Evolutionary conservation across 2,797 vertebrate genomes (phyloP).

Genomic region (Typhlichthys eigenmanni): DNA sequence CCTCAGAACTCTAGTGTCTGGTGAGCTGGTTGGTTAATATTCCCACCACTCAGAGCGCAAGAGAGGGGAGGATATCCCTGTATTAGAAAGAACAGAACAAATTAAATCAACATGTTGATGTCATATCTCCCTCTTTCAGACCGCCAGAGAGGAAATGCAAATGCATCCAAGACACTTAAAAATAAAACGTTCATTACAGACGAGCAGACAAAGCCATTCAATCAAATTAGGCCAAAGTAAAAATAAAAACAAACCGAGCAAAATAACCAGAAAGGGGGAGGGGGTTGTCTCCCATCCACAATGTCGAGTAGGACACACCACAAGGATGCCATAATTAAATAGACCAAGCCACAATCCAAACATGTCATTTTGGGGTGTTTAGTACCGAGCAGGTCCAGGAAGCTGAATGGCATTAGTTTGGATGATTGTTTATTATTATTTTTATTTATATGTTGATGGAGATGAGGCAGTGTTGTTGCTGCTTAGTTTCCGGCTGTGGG

Average conservation of each 20-base stretch:
- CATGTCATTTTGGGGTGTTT: constrained; percentile 70
- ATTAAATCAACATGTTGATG: constrained; percentile 12
- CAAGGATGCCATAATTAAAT: constrained; percentile 82
- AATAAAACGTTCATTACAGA: constrained; percentile 63
- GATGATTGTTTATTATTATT: constrained; percentile 4
- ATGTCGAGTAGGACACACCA: constrained; percentile 86
- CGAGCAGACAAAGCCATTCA: constrained; percentile 36
- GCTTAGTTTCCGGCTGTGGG: constrained; percentile 86
- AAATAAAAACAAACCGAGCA: constrained; percentile 51
- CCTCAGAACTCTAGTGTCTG: constrained; percentile 48
- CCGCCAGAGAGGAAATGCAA: constrained; percentile 80
- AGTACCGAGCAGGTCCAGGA: constrained; percentile 92
- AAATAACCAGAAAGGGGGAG: constrained; percentile 74
- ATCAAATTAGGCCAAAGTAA: constrained; percentile 1
- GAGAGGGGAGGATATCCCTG: constrained; percentile 69
- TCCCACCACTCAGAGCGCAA: constrained; percentile 38
- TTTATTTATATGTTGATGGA: not conserved
- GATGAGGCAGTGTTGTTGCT: constrained; percentile 67
- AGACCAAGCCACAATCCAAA: constrained; percentile 72
- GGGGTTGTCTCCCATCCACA: constrained; percentile 85
- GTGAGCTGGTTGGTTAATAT: constrained; percentile 55
- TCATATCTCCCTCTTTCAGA: constrained; percentile 59
- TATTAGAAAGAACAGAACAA: constrained; percentile 42
- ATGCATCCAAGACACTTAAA: constrained; percentile 82
- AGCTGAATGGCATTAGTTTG: constrained; percentile 92